Conservation (phyloP, 2,797 vertebrate genomes). For the Anniella stebbinsi region DNA sequence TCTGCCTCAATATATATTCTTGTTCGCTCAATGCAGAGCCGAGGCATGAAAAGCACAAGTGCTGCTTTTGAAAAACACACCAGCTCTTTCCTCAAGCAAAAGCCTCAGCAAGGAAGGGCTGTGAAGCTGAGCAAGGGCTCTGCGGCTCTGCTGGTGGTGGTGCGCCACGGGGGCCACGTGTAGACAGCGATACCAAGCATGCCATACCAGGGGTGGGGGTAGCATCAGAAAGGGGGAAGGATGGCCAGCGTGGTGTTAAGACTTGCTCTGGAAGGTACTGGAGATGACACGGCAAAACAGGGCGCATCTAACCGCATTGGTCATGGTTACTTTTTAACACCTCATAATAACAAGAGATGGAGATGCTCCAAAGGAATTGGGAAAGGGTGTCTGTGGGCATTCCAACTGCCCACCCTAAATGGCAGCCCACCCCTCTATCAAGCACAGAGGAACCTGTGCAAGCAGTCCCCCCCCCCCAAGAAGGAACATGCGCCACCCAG, state of each 20-base stretch:
- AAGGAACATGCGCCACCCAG: fast-evolving
- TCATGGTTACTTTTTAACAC: too few species aligned
- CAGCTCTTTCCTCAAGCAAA: not conserved
- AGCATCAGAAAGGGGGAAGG: not conserved
- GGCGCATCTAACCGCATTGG: not conserved
- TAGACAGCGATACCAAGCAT: not conserved
- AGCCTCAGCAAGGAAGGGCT: not conserved
- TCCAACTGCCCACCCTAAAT: not conserved
- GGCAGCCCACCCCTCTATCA: not conserved
- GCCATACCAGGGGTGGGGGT: not conserved
- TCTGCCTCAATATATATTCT: constrained; percentile 47
- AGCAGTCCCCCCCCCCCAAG: not conserved
- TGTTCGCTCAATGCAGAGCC: not conserved
- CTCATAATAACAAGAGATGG: fast-evolving
- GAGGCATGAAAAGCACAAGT: not conserved
- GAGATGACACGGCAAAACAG: not conserved
- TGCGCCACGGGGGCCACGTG: not conserved
- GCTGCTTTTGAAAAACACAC: not conserved
- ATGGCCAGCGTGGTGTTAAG: not conserved
- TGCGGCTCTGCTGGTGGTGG: too few species aligned
- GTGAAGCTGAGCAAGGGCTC: too few species aligned
- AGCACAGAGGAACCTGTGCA: too few species aligned
- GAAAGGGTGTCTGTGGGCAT: too few species aligned
- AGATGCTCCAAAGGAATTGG: not conserved
- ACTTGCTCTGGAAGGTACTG: not conserved